These are phyloP conservation scores for Phenganax marumi DNA, from an alignment of 92 coral and sea anemone species.

Conservation along the genomic window DNA sequence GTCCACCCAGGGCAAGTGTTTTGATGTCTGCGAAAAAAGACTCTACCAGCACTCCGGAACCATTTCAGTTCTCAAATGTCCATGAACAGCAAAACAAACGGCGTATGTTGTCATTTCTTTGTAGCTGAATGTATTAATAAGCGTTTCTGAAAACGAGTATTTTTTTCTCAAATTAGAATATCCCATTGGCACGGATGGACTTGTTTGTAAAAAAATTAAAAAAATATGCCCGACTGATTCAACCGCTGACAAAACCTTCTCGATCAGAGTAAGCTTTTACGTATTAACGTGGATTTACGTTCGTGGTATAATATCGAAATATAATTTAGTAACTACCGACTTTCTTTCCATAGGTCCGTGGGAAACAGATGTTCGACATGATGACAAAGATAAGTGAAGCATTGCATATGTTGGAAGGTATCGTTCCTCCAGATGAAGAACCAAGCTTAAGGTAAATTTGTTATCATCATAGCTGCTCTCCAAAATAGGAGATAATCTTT, in stretches of 20 bases:
- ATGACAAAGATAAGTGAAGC: slow-evolving; percentile 80
- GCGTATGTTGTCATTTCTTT: slow-evolving; percentile 15
- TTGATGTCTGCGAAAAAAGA: slow-evolving; percentile 34
- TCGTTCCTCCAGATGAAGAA: slow-evolving; percentile 56
- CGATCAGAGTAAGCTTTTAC: slow-evolving; percentile 59
- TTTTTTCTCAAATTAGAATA: slow-evolving; percentile 36
- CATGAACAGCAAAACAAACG: slow-evolving; percentile 14
- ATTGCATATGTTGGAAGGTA: slow-evolving; percentile 22
- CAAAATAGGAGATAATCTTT: no score
- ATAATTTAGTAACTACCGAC: no score
- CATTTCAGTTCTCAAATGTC: slow-evolving; percentile 18
- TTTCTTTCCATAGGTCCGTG: slow-evolving; percentile 59
- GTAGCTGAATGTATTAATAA: no score
- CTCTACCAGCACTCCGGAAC: slow-evolving; percentile 24
- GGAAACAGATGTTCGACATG: slow-evolving; percentile 81
- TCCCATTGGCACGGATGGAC: slow-evolving; percentile 51
- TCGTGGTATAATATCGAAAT: not conserved
- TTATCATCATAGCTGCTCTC: no score
- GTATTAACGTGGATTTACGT: no score
- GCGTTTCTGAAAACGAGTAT: not conserved
- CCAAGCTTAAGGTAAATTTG: not conserved
- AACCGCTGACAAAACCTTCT: slow-evolving; percentile 70
- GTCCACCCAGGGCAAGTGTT: slow-evolving; percentile 28
- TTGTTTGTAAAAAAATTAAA: slow-evolving; percentile 54
- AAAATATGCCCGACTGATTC: slow-evolving; percentile 47